Conservation (phyloP, 2,797 vertebrate species). For the Pseudochirops cupreus region DNA sequence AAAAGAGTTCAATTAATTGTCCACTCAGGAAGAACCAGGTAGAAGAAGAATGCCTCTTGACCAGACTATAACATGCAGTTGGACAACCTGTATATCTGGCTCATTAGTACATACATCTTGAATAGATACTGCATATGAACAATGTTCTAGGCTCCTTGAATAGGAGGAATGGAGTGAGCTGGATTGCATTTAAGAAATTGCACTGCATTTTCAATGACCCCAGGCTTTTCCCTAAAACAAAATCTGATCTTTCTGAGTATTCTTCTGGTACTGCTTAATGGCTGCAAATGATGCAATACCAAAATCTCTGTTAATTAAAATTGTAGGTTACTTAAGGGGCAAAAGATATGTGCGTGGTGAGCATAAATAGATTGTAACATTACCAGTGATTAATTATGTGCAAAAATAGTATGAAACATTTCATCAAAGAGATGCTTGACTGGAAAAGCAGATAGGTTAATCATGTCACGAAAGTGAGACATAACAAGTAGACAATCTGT, state of each 20-base stretch:
- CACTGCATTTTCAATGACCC: neutral
- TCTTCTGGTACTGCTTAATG: neutral
- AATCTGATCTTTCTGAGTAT: neutral
- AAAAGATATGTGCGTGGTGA: neutral
- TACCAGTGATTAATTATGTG: neutral
- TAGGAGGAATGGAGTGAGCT: neutral
- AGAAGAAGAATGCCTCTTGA: neutral
- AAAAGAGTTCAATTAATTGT: neutral
- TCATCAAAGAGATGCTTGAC: neutral
- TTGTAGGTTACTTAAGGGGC: neutral
- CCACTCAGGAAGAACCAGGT: neutral
- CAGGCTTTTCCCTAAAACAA: neutral
- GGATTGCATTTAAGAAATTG: neutral
- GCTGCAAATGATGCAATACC: neutral
- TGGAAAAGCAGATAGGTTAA: neutral
- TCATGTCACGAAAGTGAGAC: neutral
- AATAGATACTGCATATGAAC: neutral
- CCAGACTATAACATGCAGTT: neutral
- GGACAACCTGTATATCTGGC: neutral
- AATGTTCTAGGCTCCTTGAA: neutral
- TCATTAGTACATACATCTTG: neutral
- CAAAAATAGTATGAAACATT: neutral
- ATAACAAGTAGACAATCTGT: neutral
- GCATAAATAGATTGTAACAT: neutral
- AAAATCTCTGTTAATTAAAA: neutral